Evolutionary conservation across 2,888 invertebrate genomes (phyloP), one percentile per base, ranked within the genome.

Genomic region (Strigamia transsilvanica): DNA sequence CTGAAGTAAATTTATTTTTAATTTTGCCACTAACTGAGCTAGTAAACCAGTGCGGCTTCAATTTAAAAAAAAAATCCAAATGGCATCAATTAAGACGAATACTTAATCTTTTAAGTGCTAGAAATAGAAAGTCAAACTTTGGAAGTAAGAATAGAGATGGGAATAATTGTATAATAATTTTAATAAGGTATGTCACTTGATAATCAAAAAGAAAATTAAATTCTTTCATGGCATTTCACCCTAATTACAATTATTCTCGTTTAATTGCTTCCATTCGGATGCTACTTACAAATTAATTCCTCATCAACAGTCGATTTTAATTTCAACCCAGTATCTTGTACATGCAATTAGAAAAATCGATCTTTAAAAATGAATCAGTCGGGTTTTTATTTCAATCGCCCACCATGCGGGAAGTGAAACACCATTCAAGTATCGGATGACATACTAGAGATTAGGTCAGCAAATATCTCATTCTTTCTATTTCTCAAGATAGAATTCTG

Each of bases 171-270:
- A n/a, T 4, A 10, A 6, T 23, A 21, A 61, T 21, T 61, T 61
- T 61, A 61, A 61, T 61, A 61, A 61, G 61, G 61, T 23, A 61
- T 61, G 61, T 61, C 61, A 61, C 10, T 61, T 61, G 23, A 61
- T 46, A 46, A 46, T 46, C 61, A 10, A 61, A 61, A 23, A 61
- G 21, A 46, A 46, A 46, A 61, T 61, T 21, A 61, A 61, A 61
- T 61, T 61, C 61, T 21, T 61, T 61, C n/a, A 21, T 61, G 61
- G 61, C 61, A 61, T 61, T 61, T 61, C 61, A 61, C 61, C 21
- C 61, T 61, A 61, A 61, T 61, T 61, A 61, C 61, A 61, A 61
- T 61, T 61, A 23, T 61, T 61, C 23, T n/a, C 9, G 5, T 23
- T 61, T 61, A 61, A 61, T 61, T 61, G 61, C 61, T 61, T 61